phyloP scores from a whole-genome alignment of 2,113 vertebrate species.

The Sciurus niger region DNA sequence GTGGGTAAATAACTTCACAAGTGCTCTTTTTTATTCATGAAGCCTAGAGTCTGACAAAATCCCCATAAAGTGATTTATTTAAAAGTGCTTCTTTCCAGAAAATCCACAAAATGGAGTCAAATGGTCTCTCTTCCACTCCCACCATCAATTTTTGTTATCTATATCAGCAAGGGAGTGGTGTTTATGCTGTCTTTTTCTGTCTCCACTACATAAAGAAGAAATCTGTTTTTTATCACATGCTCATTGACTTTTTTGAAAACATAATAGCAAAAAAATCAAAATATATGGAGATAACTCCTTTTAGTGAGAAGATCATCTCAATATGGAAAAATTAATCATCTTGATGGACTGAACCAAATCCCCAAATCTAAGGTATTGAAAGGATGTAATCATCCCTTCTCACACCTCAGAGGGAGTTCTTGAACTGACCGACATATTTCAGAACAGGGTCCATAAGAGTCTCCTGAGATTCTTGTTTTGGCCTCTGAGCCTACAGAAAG shows the following conservation, averaged over 20 bases:
- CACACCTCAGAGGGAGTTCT: background rate
- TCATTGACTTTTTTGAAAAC: conserved; percentile 52
- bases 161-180: conserved; percentile 64
- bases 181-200: conserved; percentile 32
- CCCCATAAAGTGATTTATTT: conserved; percentile 75
- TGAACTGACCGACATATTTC: background rate
- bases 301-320: conserved; percentile 46
- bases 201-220: conserved; percentile 60
- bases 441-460: background rate
- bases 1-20: conserved; percentile 58
- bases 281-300: conserved; percentile 53
- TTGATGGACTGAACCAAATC: background rate
- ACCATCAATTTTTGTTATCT: conserved; percentile 78
- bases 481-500: background rate
- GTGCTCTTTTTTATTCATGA: conserved; percentile 22
- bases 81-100: conserved; percentile 61
- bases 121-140: conserved; percentile 53
- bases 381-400: background rate
- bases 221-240: conserved; percentile 79
- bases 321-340: conserved; percentile 12
- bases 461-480: background rate
- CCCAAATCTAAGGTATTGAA: background rate
- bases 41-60: conserved; percentile 52
- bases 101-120: conserved; percentile 76
- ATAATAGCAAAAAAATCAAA: conserved; percentile 44